Percentiles rank a stretch among this genome's conserved stretches.
Evolutionary conservation across 2,888 invertebrate species (phyloP).

Genomic region (Hyposoter didymator): DNA sequence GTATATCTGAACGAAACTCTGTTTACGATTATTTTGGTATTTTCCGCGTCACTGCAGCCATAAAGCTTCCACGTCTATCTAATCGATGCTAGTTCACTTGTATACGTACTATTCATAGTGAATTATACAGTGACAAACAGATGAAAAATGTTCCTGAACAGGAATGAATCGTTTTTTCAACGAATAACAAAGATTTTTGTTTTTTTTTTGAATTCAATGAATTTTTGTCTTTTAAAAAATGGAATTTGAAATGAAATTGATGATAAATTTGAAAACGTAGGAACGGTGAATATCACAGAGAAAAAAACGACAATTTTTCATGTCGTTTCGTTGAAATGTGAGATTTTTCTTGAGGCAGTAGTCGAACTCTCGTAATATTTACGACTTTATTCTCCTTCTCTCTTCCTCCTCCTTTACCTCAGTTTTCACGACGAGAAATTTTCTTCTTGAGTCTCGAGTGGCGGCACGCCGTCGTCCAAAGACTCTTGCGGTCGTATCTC

Average conservation of each 20-base stretch:
- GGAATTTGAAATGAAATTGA: not conserved
- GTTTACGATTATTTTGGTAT: conserved; percentile 77
- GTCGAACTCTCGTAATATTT: conserved; percentile 22
- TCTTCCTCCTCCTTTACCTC: not conserved
- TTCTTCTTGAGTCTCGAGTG: conserved; percentile 48
- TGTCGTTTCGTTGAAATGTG: conserved; percentile 20
- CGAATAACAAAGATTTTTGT: not conserved
- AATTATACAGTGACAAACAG: not conserved
- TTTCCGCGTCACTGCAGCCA: conserved; percentile 59
- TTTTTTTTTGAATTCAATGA: not conserved
- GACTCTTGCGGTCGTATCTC: conserved; percentile 30
- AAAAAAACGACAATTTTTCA: not conserved
- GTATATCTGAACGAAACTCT: conserved; percentile 76
- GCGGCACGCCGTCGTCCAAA: conserved; percentile 51
- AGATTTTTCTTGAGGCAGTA: conserved; percentile 33
- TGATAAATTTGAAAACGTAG: not conserved
- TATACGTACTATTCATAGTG: not conserved
- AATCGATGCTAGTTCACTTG: conserved; percentile 68
- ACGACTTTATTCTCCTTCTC: conserved; percentile 15
- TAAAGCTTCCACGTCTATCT: conserved; percentile 72
- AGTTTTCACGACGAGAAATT: conserved; percentile 17
- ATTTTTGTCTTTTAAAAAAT: not conserved
- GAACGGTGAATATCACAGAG: not conserved
- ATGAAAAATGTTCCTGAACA: not conserved
- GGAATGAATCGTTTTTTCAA: conserved; percentile 1